Evolutionary conservation across 2,797 vertebrate genomes (phyloP).

Genomic region (Sebastes melanostomus): DNA sequence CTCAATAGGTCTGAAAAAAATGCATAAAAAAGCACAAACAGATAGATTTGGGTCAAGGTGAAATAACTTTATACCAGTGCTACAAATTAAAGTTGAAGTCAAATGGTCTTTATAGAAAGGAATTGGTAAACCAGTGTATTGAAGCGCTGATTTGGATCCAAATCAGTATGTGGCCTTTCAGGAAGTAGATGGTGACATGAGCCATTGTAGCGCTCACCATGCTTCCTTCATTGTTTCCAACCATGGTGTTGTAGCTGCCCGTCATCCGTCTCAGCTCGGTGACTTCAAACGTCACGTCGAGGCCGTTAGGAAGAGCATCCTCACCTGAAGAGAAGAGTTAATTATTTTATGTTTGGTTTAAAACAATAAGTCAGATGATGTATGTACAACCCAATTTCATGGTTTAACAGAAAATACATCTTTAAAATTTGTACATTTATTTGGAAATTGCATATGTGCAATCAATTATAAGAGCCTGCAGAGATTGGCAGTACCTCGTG

Average conservation of each 20-base stretch:
- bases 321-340: slow-evolving; percentile 79
- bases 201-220: slow-evolving; percentile 85
- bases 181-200: neutral
- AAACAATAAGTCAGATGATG: neutral
- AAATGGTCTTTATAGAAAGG: neutral
- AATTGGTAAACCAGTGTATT: neutral
- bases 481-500: slow-evolving; percentile 81
- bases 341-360: no score
- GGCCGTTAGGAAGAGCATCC: slow-evolving; percentile 93
- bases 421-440: neutral
- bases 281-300: slow-evolving; percentile 97
- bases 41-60: neutral
- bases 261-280: slow-evolving; percentile 91
- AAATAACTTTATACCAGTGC: neutral
- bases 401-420: neutral
- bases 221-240: slow-evolving; percentile 98
- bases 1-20: neutral
- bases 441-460: neutral
- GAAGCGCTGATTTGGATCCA: neutral
- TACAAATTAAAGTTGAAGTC: neutral
- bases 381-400: fast-evolving
- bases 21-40: no score
- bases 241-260: slow-evolving; percentile 98
- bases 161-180: neutral
- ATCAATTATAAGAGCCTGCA: neutral